Conservation (phyloP, 2,113 vertebrate species). For the Egretta garzetta region DNA sequence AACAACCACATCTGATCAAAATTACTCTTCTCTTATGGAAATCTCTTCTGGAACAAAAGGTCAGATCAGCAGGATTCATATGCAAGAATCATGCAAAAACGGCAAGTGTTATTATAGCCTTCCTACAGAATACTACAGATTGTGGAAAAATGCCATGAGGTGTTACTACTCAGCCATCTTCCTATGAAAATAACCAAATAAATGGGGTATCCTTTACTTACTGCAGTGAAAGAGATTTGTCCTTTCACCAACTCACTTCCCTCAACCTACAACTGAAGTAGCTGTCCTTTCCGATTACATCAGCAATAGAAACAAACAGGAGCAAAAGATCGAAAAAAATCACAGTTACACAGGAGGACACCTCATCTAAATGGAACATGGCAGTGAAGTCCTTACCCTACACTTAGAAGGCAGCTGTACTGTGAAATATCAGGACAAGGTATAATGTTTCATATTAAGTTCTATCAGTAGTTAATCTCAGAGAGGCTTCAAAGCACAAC, state of each 20-base stretch:
- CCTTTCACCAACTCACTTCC: background rate
- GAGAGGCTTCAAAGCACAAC: background rate
- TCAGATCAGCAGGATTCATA: background rate
- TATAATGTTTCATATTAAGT: background rate
- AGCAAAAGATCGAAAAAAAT: background rate
- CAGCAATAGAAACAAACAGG: background rate
- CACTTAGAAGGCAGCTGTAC: background rate
- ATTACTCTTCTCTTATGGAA: background rate
- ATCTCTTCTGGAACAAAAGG: background rate
- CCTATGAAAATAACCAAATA: background rate
- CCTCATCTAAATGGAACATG: background rate
- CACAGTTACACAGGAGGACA: background rate
- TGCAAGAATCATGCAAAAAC: background rate
- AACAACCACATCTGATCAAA: background rate
- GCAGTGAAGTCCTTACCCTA: background rate
- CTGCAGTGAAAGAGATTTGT: background rate
- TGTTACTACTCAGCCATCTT: background rate
- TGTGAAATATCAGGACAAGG: background rate
- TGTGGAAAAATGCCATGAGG: background rate
- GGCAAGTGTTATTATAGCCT: background rate
- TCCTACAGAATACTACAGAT: background rate
- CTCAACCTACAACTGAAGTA: background rate
- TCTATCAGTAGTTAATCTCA: background rate
- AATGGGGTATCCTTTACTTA: background rate
- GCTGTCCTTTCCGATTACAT: background rate